These are phyloP conservation scores for Sebastes kiyomatsui DNA, from an alignment of 2,797 vertebrate genomes.

Conservation along the genomic window DNA sequence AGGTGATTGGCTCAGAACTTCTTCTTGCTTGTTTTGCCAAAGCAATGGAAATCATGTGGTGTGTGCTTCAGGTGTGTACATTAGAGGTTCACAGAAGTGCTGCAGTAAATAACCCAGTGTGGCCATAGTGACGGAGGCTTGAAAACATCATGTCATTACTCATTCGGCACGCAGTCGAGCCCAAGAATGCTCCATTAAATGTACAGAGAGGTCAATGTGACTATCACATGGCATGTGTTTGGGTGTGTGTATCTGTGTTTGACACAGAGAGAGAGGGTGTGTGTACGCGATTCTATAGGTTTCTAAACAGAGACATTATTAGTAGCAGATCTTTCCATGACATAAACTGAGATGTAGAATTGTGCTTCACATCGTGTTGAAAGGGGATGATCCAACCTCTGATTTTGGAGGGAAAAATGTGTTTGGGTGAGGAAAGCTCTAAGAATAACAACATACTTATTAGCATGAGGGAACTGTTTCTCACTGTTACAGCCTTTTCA, in stretches of 20 bases:
- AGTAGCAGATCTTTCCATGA: conserved; percentile 51
- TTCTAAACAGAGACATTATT: conserved; percentile 53
- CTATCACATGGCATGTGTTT: conserved; percentile 43
- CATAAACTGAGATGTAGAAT: conserved; percentile 40
- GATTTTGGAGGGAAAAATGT: conserved; percentile 33
- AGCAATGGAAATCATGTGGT: conserved; percentile 44
- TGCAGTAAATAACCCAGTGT: conserved; percentile 59
- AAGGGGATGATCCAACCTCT: conserved; percentile 33
- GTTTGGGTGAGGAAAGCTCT: conserved; percentile 24
- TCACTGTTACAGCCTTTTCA: conserved; percentile 24
- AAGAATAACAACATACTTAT: conserved; percentile 31
- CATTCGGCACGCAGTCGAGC: conserved; percentile 48
- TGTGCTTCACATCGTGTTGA: conserved; percentile 30
- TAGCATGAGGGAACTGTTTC: conserved; percentile 33
- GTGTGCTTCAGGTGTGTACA: conserved; percentile 51
- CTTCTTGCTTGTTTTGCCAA: conserved; percentile 29
- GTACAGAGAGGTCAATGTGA: conserved; percentile 43
- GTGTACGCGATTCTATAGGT: conserved; percentile 1
- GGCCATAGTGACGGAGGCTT: conserved; percentile 41
- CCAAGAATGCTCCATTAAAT: conserved; percentile 46
- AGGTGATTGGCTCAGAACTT: background rate
- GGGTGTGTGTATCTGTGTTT: conserved; percentile 14
- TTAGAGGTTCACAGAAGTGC: conserved; percentile 33
- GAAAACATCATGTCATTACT: conserved; percentile 64
- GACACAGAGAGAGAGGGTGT: background rate